These are phyloP conservation scores for Spodoptera exigua DNA, from an alignment of 2,888 invertebrate genomes.

Conservation along the genomic window DNA sequence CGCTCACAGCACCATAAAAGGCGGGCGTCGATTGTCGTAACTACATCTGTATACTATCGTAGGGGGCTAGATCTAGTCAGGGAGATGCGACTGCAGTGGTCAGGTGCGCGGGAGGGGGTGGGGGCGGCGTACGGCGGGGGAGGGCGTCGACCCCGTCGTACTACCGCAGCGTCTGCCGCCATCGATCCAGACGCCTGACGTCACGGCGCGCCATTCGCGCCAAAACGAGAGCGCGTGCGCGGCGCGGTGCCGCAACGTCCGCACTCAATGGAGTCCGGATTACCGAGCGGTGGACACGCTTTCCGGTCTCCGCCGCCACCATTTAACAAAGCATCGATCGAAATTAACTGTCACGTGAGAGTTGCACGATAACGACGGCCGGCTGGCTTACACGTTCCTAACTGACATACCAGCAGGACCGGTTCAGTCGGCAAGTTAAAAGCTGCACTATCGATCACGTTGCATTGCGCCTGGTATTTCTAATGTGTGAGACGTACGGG, in stretches of 20 bases:
- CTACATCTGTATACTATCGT: constrained; percentile 69
- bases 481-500: constrained; percentile 88
- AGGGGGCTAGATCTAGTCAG: constrained; percentile 77
- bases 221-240: constrained; percentile 88
- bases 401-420: constrained; percentile 66
- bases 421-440: constrained; percentile 60
- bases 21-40: constrained; percentile 78
- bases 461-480: constrained; percentile 48
- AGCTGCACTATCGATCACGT: constrained; percentile 61
- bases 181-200: constrained; percentile 89
- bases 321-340: constrained; percentile 76
- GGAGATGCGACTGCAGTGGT: constrained; percentile 86
- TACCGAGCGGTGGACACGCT: constrained; percentile 83
- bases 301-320: constrained; percentile 76
- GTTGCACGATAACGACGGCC: constrained; percentile 70
- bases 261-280: constrained; percentile 85
- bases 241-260: constrained; percentile 84
- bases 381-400: constrained; percentile 63
- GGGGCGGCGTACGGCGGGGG: constrained; percentile 70
- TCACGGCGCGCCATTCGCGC: constrained; percentile 88
- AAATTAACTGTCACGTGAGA: constrained; percentile 79
- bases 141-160: constrained; percentile 87
- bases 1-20: constrained; percentile 81
- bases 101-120: constrained; percentile 79
- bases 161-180: constrained; percentile 89